A percentile compares a stretch with the other conserved stretches of the same genome.
Evolutionary conservation across 2,888 invertebrate species (phyloP).

Genomic region (Physocephala rufipes): DNA sequence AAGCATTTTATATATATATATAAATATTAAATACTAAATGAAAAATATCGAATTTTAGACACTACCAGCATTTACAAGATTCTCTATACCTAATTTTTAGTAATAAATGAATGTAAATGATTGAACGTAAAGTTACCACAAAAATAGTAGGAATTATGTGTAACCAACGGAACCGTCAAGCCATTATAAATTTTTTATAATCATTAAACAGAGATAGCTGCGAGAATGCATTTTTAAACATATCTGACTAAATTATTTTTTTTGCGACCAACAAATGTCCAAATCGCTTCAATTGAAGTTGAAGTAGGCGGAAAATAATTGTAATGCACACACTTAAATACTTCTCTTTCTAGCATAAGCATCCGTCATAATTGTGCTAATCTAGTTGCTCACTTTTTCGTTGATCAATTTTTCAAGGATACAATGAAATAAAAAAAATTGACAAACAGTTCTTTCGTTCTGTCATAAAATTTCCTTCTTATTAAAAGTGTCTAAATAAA

Average conservation of each 20-base stretch:
- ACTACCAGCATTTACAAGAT: too few relatives aligned
- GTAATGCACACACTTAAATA: background rate
- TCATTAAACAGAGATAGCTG: too few relatives aligned
- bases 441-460: background rate
- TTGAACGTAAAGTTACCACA: slow-evolving; percentile 6
- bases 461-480: background rate
- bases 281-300: background rate
- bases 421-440: slow-evolving; percentile 22
- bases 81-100: too few relatives aligned
- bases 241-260: too few relatives aligned
- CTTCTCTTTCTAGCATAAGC: slow-evolving; percentile 13
- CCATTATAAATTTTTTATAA: background rate
- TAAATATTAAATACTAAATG: slow-evolving; percentile 2
- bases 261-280: background rate
- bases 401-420: slow-evolving; percentile 29
- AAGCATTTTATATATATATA: too few relatives aligned
- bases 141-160: slow-evolving; percentile 29
- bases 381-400: slow-evolving; percentile 3
- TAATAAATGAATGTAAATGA: slow-evolving; percentile 22
- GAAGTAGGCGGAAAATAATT: background rate
- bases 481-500: background rate
- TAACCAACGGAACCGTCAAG: slow-evolving; percentile 28
- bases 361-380: background rate
- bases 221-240: too few relatives aligned
- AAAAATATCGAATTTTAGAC: too few relatives aligned